Evolutionary conservation across 2,113 vertebrate genomes (phyloP).

Genomic region (Origma solitaria): DNA sequence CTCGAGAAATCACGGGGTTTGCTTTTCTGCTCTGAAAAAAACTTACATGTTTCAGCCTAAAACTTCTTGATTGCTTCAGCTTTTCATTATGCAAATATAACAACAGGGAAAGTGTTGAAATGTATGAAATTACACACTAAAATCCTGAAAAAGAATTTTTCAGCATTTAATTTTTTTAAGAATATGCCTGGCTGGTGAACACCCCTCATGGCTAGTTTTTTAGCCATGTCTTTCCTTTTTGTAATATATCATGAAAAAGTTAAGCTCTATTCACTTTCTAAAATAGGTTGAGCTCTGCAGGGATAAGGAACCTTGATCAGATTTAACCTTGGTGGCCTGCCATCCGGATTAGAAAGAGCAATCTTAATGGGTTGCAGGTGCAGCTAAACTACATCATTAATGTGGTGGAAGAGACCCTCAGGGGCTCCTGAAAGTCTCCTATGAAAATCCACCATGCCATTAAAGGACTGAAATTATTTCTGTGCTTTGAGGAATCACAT

Average conservation of each 20-base stretch:
- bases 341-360: not conserved
- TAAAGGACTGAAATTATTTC: not conserved
- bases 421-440: not conserved
- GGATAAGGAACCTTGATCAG: not conserved
- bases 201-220: accelerated
- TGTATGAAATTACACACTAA: not conserved
- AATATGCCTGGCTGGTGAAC: not conserved
- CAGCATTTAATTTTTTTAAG: not conserved
- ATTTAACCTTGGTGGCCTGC: not conserved
- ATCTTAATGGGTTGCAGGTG: conserved; percentile 23
- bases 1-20: not conserved
- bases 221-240: not conserved
- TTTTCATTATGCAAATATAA: not conserved
- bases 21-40: not conserved
- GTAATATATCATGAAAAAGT: not conserved
- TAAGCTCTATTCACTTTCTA: not conserved
- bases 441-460: not conserved
- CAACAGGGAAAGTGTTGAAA: not conserved
- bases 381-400: not conserved
- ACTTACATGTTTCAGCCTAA: not conserved
- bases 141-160: not conserved
- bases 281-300: not conserved
- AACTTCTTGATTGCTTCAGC: not conserved
- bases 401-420: not conserved
- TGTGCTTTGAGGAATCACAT: not conserved